Base-by-base conservation (phyloP, 1,140 invertebrate species). In the Pseudachorutes palmiensis region DNA sequence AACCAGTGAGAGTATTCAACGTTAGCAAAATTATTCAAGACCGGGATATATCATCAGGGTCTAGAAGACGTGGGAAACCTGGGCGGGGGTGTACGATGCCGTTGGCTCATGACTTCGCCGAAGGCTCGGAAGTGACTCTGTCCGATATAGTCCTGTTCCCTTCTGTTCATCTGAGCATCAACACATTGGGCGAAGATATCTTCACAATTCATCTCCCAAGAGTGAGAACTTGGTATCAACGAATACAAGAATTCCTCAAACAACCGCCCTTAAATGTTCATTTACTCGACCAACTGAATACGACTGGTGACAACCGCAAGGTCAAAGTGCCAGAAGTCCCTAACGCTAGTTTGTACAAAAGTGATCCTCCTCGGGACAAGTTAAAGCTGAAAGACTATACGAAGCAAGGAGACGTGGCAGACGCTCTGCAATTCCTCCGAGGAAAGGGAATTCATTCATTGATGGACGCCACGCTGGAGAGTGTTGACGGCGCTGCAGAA, bases 1-100 rank as follows among this genome's bases (percentile, higher is more conserved):
- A 90, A 72, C 91, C 92, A 0, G 84, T 92, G 0, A 83, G 85
- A 75, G 82, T 94, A 58, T 92, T 96, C 75, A 96, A 96, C 81
- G 81, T 93, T 30, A 86, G 88, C 58, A 95, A 94, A 80, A 82
- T 78, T 77, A 87, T 80, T 74, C 83, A 84, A 74, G 80, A 80
- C 1, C 60, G 72, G 65, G 62, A 74, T 48, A 51, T 30, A 49
- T 49, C 73, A 81, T 28, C n/a, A n/a, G n/a, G n/a, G n/a, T n/a
- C n/a, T n/a, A n/a, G n/a, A n/a, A n/a, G n/a, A n/a, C n/a, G n/a
- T n/a, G n/a, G n/a, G n/a, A n/a, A n/a, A n/a, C n/a, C n/a, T n/a
- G n/a, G n/a, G n/a, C n/a, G n/a, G n/a, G n/a, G n/a, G n/a, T n/a
- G n/a, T 62, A 60, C 58, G 67, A 16, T 45, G 49, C 69, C 59